A percentile compares a stretch with the other conserved stretches of the same genome.
These are phyloP conservation scores for Petrophora chlorosata DNA, from an alignment of 2,888 invertebrate genomes.

Conservation along the genomic window DNA sequence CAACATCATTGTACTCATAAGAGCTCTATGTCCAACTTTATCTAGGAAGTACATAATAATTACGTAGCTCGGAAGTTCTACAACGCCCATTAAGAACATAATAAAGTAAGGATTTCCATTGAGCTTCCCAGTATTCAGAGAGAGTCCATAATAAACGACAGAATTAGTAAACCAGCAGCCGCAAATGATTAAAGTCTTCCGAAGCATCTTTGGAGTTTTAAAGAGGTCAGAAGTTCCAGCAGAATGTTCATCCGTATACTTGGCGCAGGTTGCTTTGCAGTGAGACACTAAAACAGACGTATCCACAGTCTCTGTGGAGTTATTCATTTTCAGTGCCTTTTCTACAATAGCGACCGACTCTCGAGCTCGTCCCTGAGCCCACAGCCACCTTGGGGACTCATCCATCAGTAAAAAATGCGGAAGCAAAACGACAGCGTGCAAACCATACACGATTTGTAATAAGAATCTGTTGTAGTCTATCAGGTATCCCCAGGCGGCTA, in stretches of 20 bases:
- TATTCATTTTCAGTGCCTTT: conserved; percentile 89
- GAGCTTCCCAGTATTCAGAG: conserved; percentile 90
- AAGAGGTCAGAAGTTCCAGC: conserved; percentile 89
- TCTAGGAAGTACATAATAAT: conserved; percentile 90
- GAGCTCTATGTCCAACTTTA: conserved; percentile 88
- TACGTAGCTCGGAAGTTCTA: conserved; percentile 92
- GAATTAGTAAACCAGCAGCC: conserved; percentile 95
- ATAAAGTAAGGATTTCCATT: conserved; percentile 92
- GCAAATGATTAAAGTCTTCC: conserved; percentile 91
- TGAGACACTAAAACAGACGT: conserved; percentile 86
- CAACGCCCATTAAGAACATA: conserved; percentile 90
- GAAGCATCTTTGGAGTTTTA: conserved; percentile 89
- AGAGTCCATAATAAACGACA: conserved; percentile 92
- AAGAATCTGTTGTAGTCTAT: conserved; percentile 87
- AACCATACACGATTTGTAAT: conserved; percentile 90
- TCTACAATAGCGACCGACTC: conserved; percentile 90
- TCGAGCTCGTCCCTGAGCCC: conserved; percentile 90
- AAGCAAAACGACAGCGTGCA: conserved; percentile 88
- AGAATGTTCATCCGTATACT: conserved; percentile 72
- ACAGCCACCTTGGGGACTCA: conserved; percentile 94
- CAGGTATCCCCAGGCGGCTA: conserved; percentile 92
- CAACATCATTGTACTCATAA: conserved; percentile 91
- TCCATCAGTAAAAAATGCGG: conserved; percentile 94
- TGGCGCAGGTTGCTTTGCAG: conserved; percentile 79
- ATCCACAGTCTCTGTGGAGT: conserved; percentile 85